A percentile compares a stretch with the other conserved stretches of the same genome.
Evolutionary conservation across 2,113 vertebrate genomes (phyloP).

Genomic region (Burhinus bistriatus): DNA sequence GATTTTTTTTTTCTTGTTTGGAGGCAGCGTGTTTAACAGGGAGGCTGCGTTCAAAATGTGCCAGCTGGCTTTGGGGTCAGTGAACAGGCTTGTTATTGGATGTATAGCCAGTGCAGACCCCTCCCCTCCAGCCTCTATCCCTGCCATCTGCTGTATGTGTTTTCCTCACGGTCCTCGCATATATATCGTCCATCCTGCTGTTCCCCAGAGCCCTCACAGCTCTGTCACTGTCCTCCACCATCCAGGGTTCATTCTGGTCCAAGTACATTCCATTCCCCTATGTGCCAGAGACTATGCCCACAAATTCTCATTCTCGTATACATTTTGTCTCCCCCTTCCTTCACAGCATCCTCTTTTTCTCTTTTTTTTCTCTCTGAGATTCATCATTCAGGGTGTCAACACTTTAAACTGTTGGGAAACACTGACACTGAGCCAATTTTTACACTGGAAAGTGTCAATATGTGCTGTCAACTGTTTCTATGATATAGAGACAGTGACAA

Average conservation of each 20-base stretch:
- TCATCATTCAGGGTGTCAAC: not conserved
- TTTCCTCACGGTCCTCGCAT: not conserved
- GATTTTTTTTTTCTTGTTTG: not conserved
- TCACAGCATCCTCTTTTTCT: not conserved
- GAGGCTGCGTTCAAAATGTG: not conserved
- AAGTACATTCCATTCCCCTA: not conserved
- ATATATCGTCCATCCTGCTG: not conserved
- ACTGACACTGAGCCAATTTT: not conserved
- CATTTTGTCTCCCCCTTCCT: not conserved
- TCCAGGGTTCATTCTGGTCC: not conserved
- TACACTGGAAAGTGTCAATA: slow-evolving; percentile 1
- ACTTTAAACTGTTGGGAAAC: slow-evolving; percentile 40
- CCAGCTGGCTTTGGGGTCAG: not conserved
- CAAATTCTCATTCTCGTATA: not conserved
- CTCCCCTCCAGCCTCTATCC: not conserved
- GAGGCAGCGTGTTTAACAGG: not conserved
- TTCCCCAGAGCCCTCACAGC: not conserved
- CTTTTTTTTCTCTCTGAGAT: not conserved
- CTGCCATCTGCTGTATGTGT: not conserved
- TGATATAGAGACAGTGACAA: not conserved
- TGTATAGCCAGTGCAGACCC: not conserved
- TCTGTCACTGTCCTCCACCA: not conserved
- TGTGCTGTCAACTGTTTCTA: slow-evolving; percentile 9
- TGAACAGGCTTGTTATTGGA: not conserved
- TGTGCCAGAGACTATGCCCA: not conserved